phyloP scores from a whole-genome alignment of 2,797 vertebrate genomes.

The Carapus acus region DNA sequence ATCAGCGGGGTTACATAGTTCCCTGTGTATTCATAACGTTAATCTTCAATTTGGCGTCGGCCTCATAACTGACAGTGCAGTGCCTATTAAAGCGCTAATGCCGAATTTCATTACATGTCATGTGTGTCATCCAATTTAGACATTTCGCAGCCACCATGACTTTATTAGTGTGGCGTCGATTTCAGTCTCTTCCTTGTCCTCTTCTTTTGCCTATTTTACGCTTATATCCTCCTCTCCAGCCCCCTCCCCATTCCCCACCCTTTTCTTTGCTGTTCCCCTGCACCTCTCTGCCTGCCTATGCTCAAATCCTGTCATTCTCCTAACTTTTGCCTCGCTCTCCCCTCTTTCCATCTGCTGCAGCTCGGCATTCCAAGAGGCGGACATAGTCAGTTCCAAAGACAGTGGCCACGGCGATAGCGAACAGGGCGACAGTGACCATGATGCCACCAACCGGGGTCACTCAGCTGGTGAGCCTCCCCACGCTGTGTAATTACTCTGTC shows the following conservation, averaged over 20 bases:
- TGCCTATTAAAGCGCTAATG: conserved; percentile 59
- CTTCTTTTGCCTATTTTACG: conserved; percentile 31
- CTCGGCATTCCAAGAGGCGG: conserved; percentile 98
- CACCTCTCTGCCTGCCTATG: neutral
- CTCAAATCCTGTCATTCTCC: neutral
- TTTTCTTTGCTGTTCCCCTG: conserved; percentile 1
- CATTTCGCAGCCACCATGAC: conserved; percentile 76
- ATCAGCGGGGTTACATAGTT: conserved; percentile 51
- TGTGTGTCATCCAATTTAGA: conserved; percentile 78
- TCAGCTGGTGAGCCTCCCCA: conserved; percentile 81
- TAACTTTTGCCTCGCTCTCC: neutral
- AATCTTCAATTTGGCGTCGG: conserved; percentile 61
- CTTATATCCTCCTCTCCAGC: conserved; percentile 6
- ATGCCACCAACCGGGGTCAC: conserved; percentile 96
- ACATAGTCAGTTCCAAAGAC: conserved; percentile 99
- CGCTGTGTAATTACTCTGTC: conserved; percentile 58
- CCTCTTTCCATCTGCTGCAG: conserved; percentile 53
- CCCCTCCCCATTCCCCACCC: neutral
- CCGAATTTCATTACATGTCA: conserved; percentile 69
- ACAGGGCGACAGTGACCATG: conserved; percentile 98
- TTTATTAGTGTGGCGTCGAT: conserved; percentile 71
- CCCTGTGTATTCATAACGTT: conserved; percentile 57
- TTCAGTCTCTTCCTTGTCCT: conserved; percentile 20
- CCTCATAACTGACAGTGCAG: conserved; percentile 58
- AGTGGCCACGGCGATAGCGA: conserved; percentile 98